Evolutionary conservation across 2,797 vertebrate species (phyloP).

Genomic region (Artibeus jamaicensis): DNA sequence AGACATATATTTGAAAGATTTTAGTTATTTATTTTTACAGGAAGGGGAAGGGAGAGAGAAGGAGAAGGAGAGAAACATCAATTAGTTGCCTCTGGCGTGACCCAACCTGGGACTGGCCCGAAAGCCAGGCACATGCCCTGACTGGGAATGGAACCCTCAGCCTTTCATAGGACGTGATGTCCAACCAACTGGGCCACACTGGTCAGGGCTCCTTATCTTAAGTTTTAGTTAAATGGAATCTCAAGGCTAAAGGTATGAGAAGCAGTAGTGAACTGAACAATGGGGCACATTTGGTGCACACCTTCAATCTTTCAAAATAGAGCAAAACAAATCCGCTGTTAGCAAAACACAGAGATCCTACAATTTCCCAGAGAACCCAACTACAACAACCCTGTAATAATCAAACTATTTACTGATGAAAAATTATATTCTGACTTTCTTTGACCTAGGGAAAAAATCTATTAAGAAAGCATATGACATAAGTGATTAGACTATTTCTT

Average conservation of each 20-base stretch:
- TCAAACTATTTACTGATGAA: not conserved
- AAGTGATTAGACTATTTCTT: slow-evolving; percentile 15
- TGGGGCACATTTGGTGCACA: not conserved
- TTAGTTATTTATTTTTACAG: not conserved
- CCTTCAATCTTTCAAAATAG: not conserved
- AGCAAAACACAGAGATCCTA: not conserved
- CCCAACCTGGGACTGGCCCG: not conserved
- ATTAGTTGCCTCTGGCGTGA: not conserved
- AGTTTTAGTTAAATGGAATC: not conserved
- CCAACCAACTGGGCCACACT: not conserved
- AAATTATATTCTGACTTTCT: not conserved
- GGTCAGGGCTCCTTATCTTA: not conserved
- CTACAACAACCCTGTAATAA: not conserved
- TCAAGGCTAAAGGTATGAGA: not conserved
- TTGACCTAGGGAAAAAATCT: not conserved
- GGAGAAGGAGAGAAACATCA: not conserved
- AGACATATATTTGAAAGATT: not conserved
- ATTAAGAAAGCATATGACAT: slow-evolving; percentile 18
- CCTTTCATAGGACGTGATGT: not conserved
- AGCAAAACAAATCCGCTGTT: not conserved
- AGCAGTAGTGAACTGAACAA: not conserved
- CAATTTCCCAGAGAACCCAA: not conserved
- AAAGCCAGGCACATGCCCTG: not conserved
- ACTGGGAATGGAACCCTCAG: not conserved
- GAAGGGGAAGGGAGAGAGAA: not conserved